These are phyloP conservation scores for Oscheius sp. DNA, from an alignment of 2,888 invertebrate species.

Conservation along the genomic window DNA sequence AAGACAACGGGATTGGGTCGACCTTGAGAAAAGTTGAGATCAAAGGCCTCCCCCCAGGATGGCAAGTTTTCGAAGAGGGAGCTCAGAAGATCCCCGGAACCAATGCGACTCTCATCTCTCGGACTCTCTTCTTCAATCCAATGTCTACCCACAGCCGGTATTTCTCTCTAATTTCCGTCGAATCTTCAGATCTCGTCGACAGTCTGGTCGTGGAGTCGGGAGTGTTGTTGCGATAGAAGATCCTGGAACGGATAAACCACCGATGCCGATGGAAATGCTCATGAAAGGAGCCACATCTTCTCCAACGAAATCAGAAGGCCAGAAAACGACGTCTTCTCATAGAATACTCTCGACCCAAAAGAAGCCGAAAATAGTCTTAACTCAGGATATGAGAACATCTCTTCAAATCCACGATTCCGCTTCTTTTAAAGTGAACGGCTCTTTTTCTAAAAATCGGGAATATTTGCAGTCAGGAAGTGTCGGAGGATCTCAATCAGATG, in stretches of 20 bases:
- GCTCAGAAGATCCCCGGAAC: conserved; percentile 32
- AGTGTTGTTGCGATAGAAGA: conserved; percentile 39
- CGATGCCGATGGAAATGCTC: conserved; percentile 31
- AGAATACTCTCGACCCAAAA: not conserved
- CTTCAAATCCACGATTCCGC: not conserved
- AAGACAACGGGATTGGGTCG: not conserved
- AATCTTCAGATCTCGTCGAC: conserved; percentile 17
- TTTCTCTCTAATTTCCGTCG: not conserved
- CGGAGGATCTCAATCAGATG: conserved; percentile 35
- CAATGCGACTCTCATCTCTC: conserved; percentile 35
- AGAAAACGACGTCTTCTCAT: not conserved
- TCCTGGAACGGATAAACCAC: conserved; percentile 30
- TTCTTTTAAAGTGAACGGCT: not conserved
- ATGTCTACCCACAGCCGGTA: too few relatives aligned
- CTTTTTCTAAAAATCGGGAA: not conserved
- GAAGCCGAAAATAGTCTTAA: not conserved
- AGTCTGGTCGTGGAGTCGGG: conserved; percentile 35
- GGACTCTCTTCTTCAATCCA: conserved; percentile 33
- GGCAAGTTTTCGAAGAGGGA: conserved; percentile 45
- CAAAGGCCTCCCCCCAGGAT: conserved; percentile 42
- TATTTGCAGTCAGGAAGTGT: conserved; percentile 34
- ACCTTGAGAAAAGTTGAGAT: not conserved
- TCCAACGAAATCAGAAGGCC: not conserved
- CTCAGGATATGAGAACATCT: not conserved
- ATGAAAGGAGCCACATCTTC: conserved; percentile 2